phyloP scores from a whole-genome alignment of 1,140 invertebrate genomes.

The Neodiprion fabricii region DNA sequence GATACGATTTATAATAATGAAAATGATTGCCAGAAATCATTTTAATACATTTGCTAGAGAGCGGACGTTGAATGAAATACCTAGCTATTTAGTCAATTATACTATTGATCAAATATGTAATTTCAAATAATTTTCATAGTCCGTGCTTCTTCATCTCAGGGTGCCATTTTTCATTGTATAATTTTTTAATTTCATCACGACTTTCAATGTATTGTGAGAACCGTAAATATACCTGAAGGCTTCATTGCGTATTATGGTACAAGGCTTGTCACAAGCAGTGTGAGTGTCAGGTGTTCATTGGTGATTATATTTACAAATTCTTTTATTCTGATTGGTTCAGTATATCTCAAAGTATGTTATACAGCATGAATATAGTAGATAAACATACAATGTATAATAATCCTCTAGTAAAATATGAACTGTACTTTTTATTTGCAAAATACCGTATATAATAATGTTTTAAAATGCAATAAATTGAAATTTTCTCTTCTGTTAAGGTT shows the following conservation, averaged over 20 bases:
- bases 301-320: background rate
- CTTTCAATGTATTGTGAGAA: background rate
- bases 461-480: background rate
- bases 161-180: constrained; percentile 44
- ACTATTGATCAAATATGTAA: background rate
- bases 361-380: too few relatives aligned
- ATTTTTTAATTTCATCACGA: background rate
- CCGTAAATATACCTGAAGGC: background rate
- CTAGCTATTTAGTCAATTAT: background rate
- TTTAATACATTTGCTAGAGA: background rate
- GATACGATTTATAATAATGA: background rate
- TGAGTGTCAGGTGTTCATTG: too few relatives aligned
- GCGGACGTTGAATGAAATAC: background rate
- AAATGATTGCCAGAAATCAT: background rate
- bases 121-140: constrained; percentile 17
- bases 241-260: background rate
- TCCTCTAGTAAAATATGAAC: background rate
- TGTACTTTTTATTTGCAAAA: background rate
- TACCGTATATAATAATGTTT: background rate
- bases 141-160: constrained; percentile 56
- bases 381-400: background rate
- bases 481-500: background rate
- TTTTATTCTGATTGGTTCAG: constrained; percentile 4
- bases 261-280: background rate
- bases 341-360: background rate